Conservation (phyloP, 2,888 invertebrate genomes). For the Stenolophus ochropezus region DNA sequence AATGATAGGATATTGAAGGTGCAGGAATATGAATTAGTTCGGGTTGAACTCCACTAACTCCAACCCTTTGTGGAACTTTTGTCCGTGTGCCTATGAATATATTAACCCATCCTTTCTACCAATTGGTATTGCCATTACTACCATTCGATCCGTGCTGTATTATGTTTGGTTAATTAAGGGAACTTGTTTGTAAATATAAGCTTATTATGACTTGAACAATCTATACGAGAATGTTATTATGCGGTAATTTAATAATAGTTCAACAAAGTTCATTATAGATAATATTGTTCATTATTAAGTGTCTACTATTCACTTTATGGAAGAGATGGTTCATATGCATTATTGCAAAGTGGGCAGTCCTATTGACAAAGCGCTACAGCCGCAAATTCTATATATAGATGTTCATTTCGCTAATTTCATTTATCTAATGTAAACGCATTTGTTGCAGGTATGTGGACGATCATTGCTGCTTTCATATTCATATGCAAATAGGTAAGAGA, state of each 20-base stretch:
- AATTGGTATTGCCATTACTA: neutral
- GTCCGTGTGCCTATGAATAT: conserved; percentile 39
- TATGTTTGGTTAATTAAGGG: neutral
- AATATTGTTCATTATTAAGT: neutral
- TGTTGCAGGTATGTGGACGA: neutral
- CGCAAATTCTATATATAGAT: neutral
- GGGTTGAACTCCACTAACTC: no score
- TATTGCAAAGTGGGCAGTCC: neutral
- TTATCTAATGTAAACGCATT: neutral
- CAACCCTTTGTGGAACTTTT: conserved; percentile 45
- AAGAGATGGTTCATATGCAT: neutral
- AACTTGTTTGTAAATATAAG: neutral
- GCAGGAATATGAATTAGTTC: no score
- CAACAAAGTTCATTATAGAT: neutral
- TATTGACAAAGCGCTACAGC: neutral
- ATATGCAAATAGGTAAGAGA: no score
- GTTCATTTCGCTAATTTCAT: neutral
- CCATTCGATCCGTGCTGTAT: neutral
- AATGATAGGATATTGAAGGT: no score
- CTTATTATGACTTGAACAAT: neutral
- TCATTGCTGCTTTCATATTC: no score
- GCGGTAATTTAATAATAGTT: neutral
- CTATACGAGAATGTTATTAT: no score
- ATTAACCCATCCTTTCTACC: neutral
- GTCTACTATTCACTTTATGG: neutral